Conservation (phyloP, 2,888 invertebrate genomes). For the Argyresthia albistria region DNA sequence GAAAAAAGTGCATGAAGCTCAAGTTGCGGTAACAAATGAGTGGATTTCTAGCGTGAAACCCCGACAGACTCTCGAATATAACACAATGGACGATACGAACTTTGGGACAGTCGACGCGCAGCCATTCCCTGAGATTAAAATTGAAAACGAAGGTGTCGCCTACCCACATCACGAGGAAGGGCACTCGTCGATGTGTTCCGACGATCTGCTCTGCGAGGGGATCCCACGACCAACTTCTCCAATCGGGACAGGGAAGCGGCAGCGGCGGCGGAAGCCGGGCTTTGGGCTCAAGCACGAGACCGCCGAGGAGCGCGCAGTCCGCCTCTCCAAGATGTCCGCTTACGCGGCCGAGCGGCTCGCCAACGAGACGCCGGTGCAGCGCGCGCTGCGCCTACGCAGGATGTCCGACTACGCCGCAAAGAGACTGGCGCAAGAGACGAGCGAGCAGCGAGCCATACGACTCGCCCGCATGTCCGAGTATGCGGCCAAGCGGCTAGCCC, state of each 20-base stretch:
- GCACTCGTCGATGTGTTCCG: slow-evolving; percentile 5
- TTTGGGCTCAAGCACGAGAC: slow-evolving; percentile 30
- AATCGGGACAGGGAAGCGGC: slow-evolving; percentile 14
- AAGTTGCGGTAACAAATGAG: slow-evolving; percentile 45
- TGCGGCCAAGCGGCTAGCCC: slow-evolving; percentile 52
- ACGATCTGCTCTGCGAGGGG: slow-evolving; percentile 18
- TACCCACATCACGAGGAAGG: slow-evolving; percentile 9
- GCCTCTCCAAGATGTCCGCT: slow-evolving; percentile 58
- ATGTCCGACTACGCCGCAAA: slow-evolving; percentile 63
- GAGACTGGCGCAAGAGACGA: slow-evolving; percentile 44
- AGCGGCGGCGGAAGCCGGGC: slow-evolving; percentile 25
- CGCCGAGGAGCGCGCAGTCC: slow-evolving; percentile 37
- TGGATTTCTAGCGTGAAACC: slow-evolving; percentile 32
- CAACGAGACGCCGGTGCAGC: slow-evolving; percentile 51
- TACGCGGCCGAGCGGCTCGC: slow-evolving; percentile 58
- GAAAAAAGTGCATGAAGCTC: slow-evolving; percentile 36
- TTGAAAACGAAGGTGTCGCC: slow-evolving; percentile 18
- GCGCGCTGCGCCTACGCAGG: slow-evolving; percentile 41
- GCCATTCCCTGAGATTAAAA: slow-evolving; percentile 25
- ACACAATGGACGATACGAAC: slow-evolving; percentile 19
- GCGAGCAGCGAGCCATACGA: slow-evolving; percentile 47
- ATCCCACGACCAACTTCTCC: too few species aligned
- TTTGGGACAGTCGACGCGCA: slow-evolving; percentile 25
- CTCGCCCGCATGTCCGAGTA: slow-evolving; percentile 60
- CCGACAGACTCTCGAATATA: not conserved